phyloP scores from a whole-genome alignment of 2,113 vertebrate species.

The Thermophis baileyi region DNA sequence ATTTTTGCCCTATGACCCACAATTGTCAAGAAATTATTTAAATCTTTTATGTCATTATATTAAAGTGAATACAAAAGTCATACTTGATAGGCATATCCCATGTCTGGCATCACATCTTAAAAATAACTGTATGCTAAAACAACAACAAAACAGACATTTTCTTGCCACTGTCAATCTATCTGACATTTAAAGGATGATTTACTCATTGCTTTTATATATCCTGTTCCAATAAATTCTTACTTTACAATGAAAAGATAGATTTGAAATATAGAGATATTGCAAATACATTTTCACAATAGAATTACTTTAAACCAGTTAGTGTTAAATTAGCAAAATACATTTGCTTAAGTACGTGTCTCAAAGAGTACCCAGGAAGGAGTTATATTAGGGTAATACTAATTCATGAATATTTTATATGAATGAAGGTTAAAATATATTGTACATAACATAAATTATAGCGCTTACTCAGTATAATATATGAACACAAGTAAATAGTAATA shows the following conservation, averaged over 20 bases:
- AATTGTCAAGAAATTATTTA: not conserved
- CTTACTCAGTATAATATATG: not conserved
- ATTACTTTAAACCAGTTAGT: slow-evolving; percentile 29
- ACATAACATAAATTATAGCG: not conserved
- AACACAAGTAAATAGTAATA: not conserved
- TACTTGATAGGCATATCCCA: not conserved
- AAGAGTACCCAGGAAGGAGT: not conserved
- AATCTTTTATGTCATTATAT: not conserved
- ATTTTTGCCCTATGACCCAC: not conserved
- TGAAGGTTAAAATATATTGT: not conserved
- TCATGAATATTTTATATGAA: not conserved
- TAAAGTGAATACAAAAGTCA: not conserved
- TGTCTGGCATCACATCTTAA: not conserved
- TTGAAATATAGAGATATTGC: slow-evolving; percentile 5
- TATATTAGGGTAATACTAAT: not conserved
- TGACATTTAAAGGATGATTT: slow-evolving; percentile 26
- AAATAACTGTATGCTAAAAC: not conserved
- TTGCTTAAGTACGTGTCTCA: not conserved
- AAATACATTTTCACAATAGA: slow-evolving; percentile 23
- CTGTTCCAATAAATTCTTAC: slow-evolving; percentile 23
- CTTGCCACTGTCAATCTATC: slow-evolving; percentile 23
- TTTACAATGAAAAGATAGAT: slow-evolving; percentile 27
- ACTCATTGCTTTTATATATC: slow-evolving; percentile 33
- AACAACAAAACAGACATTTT: not conserved
- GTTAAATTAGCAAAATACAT: not conserved